Evolutionary conservation across 2,888 invertebrate species (phyloP).

Genomic region (Sericinus montela): DNA sequence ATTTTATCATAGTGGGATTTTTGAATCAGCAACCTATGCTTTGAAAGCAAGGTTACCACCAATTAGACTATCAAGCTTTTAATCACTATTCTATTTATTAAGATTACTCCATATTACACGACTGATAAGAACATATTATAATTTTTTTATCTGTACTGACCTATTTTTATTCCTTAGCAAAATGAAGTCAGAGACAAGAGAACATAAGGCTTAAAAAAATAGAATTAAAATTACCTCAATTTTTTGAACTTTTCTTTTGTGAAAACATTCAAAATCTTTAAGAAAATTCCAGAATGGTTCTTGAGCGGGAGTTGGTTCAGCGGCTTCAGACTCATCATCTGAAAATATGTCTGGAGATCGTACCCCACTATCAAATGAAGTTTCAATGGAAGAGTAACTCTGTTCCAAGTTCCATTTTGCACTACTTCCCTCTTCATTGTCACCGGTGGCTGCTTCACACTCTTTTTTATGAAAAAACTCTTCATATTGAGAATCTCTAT

Average conservation of each 20-base stretch:
- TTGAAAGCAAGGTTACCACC: too few relatives aligned
- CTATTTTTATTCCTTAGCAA: too few relatives aligned
- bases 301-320: conserved; percentile 29
- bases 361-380: conserved; percentile 70
- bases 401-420: conserved; percentile 63
- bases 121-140: not conserved
- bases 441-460: conserved; percentile 18
- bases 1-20: too few relatives aligned
- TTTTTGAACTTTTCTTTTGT: conserved; percentile 58
- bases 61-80: too few relatives aligned
- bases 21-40: too few relatives aligned
- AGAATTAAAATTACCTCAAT: conserved; percentile 49
- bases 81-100: too few relatives aligned
- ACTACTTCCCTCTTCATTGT: conserved; percentile 40
- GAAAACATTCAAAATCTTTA: conserved; percentile 58
- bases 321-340: conserved; percentile 55
- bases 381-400: conserved; percentile 64
- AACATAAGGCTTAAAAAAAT: too few relatives aligned
- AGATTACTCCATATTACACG: too few relatives aligned
- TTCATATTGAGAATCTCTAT: conserved; percentile 55
- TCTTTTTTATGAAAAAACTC: conserved; percentile 42
- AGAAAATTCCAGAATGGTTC: conserved; percentile 62
- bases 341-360: conserved; percentile 84
- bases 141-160: too few relatives aligned
- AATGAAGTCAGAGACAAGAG: too few relatives aligned